Base-by-base conservation (phyloP, 1,140 invertebrate genomes). In the Zaprionus vittiger region DNA sequence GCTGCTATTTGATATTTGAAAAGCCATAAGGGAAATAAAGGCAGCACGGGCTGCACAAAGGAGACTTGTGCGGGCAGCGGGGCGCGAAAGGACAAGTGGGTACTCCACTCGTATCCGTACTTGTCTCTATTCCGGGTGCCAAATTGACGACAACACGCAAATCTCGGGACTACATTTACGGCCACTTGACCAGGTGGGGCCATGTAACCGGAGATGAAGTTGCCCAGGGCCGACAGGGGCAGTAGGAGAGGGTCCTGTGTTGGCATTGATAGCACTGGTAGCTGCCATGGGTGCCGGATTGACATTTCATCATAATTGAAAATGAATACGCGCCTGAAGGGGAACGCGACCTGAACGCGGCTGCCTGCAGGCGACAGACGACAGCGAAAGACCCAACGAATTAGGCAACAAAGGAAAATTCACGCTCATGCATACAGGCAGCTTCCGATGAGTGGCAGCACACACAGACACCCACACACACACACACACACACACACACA, bases 241-340 rank as follows among this genome's bases (percentile, higher is more conserved):
- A 17, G 44, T 9, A 0, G 20, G 3, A 20, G 6, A 47, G 41
- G 41, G 2, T 47, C 7, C 41, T 47, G 41, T 47, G 47, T 9
- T 24, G 47, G 9, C 47, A 52, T 44, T 34, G 24, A 66, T 59
- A 67, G 57, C 44, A 38, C 55, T 55, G 57, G 17, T 20, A 55
- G 63, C 37, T 34, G 59, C 22, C 24, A 15, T 11, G 31, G 28
- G 7, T 15, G n/a, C 20, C 49, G 20, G 20, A 56, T 74, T 72
- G 66, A 61, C 83, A 72, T 69, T 73, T 77, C 62, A 59, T 85
- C 83, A 77, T 84, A 84, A 85, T 86, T 86, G 83, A 77, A 83
- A 87, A 83, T 87, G 80, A 86, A 86, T 87, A 75, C 80, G 71
- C 70, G 80, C 76, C 75, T 34, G 31, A 34, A 11, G 9, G 67